A percentile compares a stretch with the other conserved stretches of the same genome.
Conservation (phyloP, 2,888 invertebrate genomes). For the Amblyjoppa proteus region DNA sequence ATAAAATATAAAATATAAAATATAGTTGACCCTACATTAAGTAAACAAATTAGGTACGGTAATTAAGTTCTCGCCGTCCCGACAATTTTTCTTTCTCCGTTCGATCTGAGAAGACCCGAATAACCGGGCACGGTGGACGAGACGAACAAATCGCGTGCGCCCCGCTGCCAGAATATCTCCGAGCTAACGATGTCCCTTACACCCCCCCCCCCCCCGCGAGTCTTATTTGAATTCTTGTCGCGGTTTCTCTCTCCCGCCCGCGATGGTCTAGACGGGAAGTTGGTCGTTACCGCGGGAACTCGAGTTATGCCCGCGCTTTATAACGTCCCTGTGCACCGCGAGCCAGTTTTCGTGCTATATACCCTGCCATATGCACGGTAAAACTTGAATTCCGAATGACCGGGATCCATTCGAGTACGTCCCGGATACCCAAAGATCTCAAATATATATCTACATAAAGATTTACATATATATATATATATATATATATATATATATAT, state of each 20-base stretch:
- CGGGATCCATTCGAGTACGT: slow-evolving; percentile 9
- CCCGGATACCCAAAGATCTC: slow-evolving; percentile 18
- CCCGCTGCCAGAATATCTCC: slow-evolving; percentile 42
- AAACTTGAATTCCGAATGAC: slow-evolving; percentile 35
- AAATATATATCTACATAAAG: neutral
- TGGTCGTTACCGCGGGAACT: slow-evolving; percentile 59
- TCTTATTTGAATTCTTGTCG: slow-evolving; percentile 55
- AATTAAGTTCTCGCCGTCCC: neutral
- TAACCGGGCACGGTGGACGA: neutral
- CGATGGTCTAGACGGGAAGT: slow-evolving; percentile 67
- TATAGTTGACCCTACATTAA: too few species aligned
- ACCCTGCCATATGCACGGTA: neutral
- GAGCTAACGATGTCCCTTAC: slow-evolving; percentile 48
- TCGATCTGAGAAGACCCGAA: neutral
- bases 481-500: neutral
- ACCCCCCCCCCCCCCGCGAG: neutral
- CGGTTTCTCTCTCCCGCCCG: slow-evolving; percentile 28
- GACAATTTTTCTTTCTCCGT: slow-evolving; percentile 6
- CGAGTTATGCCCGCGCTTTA: slow-evolving; percentile 43
- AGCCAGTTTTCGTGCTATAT: slow-evolving; percentile 25
- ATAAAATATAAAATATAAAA: too few species aligned
- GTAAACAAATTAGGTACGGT: too few species aligned
- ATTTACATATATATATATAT: slow-evolving; percentile 8
- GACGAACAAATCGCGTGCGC: slow-evolving; percentile 18
- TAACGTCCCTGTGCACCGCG: slow-evolving; percentile 13